Conservation (phyloP, 2,888 invertebrate genomes). For the Eristalis intricaria region DNA sequence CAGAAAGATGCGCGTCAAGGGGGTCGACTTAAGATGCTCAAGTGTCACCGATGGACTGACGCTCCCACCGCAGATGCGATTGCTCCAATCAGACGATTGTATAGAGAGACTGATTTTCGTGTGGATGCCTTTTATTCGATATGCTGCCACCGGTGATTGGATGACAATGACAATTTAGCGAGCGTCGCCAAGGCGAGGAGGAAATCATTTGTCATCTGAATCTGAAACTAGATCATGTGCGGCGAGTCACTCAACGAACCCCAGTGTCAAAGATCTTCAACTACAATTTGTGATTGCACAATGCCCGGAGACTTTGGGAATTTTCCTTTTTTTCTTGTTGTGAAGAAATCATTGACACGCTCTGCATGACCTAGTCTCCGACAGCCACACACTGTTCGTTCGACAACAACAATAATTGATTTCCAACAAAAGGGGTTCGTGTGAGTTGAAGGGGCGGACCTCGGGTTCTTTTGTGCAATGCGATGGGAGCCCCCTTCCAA, state of each 20-base stretch:
- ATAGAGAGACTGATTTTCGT: conserved; percentile 18
- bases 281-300: neutral
- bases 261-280: neutral
- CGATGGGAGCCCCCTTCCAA: neutral
- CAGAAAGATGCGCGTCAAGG: neutral
- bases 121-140: conserved; percentile 23
- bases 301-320: neutral
- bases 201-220: neutral
- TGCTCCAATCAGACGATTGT: conserved; percentile 47
- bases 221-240: neutral
- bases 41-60: neutral
- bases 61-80: conserved; percentile 12
- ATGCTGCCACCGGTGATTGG: conserved; percentile 19
- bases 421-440: neutral
- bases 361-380: neutral
- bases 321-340: neutral
- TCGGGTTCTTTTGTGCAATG: neutral
- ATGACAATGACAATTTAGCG: conserved; percentile 36
- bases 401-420: neutral
- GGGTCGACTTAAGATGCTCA: conserved; percentile 9
- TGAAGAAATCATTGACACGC: neutral
- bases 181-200: neutral
- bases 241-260: neutral
- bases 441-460: neutral
- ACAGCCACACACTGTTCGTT: neutral